Percentiles rank a stretch among this genome's conserved stretches.
phyloP scores from a whole-genome alignment of 2,888 invertebrate species.

The Elysia crispata region DNA sequence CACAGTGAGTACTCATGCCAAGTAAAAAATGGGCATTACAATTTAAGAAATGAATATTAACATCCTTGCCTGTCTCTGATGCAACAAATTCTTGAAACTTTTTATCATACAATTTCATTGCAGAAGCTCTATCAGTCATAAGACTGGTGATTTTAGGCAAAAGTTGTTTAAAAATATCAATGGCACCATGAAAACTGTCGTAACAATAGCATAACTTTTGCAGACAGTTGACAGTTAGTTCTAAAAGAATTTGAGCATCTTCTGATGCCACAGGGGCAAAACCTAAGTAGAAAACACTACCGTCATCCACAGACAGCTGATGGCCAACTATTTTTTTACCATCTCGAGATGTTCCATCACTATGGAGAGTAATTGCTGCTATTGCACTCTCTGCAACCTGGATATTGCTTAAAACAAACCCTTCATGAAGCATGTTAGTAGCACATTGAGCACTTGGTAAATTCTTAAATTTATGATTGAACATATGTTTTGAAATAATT shows the following conservation, averaged over 20 bases:
- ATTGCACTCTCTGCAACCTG: too few species aligned
- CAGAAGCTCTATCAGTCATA: slow-evolving; percentile 27
- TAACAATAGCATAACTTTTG: not conserved
- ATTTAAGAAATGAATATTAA: slow-evolving; percentile 14
- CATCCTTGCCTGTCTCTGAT: not conserved
- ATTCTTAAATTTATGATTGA: too few species aligned
- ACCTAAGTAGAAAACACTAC: not conserved
- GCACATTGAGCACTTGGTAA: too few species aligned
- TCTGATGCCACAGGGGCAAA: slow-evolving; percentile 22
- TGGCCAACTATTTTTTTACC: slow-evolving; percentile 21
- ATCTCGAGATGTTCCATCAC: slow-evolving; percentile 33
- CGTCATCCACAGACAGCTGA: slow-evolving; percentile 17
- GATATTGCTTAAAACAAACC: too few species aligned
- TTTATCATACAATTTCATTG: slow-evolving; percentile 24
- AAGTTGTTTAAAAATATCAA: slow-evolving; percentile 7
- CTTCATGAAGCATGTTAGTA: too few species aligned
- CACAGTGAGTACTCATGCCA: slow-evolving; percentile 9
- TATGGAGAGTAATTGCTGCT: slow-evolving; percentile 3
- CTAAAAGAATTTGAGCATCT: slow-evolving; percentile 17
- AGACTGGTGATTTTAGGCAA: slow-evolving; percentile 23
- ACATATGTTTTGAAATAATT: too few species aligned
- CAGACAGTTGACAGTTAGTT: not conserved
- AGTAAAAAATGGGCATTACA: slow-evolving; percentile 41
- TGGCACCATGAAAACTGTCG: not conserved
- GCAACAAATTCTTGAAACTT: slow-evolving; percentile 22